Base-by-base conservation (phyloP, 2,888 invertebrate species). In the Hyposoter didymator region DNA sequence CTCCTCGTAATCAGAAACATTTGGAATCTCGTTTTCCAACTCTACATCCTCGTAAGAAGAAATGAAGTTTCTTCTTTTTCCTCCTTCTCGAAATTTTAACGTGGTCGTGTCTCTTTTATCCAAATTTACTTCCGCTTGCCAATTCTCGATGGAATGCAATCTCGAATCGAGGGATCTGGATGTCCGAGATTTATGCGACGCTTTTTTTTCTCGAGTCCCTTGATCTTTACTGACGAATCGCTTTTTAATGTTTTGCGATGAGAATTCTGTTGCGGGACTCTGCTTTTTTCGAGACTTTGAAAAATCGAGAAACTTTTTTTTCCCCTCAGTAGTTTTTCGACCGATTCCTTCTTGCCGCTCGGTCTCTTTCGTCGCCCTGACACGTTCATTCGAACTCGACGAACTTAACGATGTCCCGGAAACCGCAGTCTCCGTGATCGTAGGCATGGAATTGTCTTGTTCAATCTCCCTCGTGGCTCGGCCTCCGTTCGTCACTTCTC, bases 1-100 rank as follows among this genome's bases (percentile, higher is more conserved):
- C 10, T 84, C 76, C n/a, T 84, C 84, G 19, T 78, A 66, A 28
- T 43, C 52, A 64, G 81, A 84, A 81, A 82, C 81, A 55, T 84
- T 75, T 62, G 47, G 70, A 45, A 35, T 52, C 4, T 10, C 55
- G 12, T 67, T 47, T 10, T 39, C 76, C 2, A 66, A 69, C 64
- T 81, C 73, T 49, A 49, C 67, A 73, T 72, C 45, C 8, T 78
- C 74, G 14, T 72, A 22, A 52, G 67, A 73, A 49, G 74, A 39
- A 73, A 76, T 73, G 6, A 67, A 32, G 19, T 84, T 81, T 78
- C 84, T 81, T 49, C 47, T 75, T 1, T 43, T 12, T 66, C 75
- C 62, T 67, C 59, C 62, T 4, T 43, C 28, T 0, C 17, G 43
- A 12, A 49, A n/a, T 6, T 49, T 14, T 1, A 17, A 3, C 12